These are phyloP conservation scores for Pectinophora gossypiella DNA, from an alignment of 1,140 invertebrate genomes.

Conservation along the genomic window DNA sequence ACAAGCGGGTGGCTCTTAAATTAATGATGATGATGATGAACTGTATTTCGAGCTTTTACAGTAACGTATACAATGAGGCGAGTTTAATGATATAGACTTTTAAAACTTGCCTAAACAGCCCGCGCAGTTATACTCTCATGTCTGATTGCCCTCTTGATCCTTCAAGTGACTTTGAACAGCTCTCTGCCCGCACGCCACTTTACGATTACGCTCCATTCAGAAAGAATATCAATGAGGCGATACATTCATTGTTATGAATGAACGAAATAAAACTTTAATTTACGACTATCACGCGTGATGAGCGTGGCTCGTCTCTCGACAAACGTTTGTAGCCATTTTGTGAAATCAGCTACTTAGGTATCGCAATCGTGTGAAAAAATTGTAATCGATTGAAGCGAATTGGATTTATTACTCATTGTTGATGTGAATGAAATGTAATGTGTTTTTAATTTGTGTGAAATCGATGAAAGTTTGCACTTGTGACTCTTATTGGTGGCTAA, in stretches of 20 bases:
- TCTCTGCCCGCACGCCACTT: not conserved
- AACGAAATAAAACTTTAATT: constrained; percentile 15
- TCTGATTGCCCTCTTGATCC: too few relatives aligned
- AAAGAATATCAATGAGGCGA: constrained; percentile 19
- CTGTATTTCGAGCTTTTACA: too few relatives aligned
- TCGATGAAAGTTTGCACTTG: not conserved
- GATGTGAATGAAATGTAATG: not conserved
- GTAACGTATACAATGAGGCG: too few relatives aligned
- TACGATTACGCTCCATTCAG: constrained; percentile 1
- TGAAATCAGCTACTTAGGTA: not conserved
- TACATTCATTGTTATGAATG: too few relatives aligned
- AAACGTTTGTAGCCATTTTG: not conserved
- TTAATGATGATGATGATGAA: too few relatives aligned
- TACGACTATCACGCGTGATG: too few relatives aligned
- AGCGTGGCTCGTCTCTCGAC: too few relatives aligned
- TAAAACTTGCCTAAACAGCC: too few relatives aligned
- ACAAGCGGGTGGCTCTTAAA: too few relatives aligned
- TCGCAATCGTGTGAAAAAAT: not conserved
- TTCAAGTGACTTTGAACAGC: not conserved
- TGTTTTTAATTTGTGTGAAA: not conserved
- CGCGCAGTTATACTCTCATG: too few relatives aligned
- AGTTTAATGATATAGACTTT: too few relatives aligned
- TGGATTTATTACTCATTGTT: not conserved
- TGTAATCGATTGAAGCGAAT: not conserved
- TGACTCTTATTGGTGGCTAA: not conserved